Evolutionary conservation across 2,797 vertebrate species (phyloP), one percentile per base, ranked within the genome.

Genomic region (Pipistrellus nathusii): DNA sequence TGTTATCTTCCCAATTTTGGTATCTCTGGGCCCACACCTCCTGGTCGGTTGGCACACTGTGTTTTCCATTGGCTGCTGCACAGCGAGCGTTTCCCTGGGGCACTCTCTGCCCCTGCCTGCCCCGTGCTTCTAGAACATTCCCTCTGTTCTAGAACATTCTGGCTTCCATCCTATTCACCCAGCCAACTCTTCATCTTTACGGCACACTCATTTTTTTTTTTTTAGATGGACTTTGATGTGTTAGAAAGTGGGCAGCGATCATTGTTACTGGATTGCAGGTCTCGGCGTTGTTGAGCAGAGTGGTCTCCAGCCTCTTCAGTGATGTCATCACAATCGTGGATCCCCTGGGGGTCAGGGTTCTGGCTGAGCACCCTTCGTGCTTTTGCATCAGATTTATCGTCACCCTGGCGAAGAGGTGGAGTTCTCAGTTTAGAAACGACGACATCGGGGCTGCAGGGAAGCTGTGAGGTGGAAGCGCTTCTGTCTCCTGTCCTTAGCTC

Each of bases 1-100:
- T 66, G 62, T 76, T 48, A 48, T 73, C 38, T 89, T 90, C 66
- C 48, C 62, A 18, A 62, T 46, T 9, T 72, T 38, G 83, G n/a
- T 21, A 2, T 27, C 8, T 15, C 0, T 46, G 11, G 30, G 17
- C 72, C 38, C 13, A 44, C 7, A 46, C 27, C 12, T 27, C 32
- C 17, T 8, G 27, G 41, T 68, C 46, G 30, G 13, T 35, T 76
- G 44, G 25, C 35, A 21, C 21, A 27, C 30, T 48, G 12, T 41
- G 35, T 81, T 41, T 25, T 57, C 11, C 25, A 1, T 66, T 69
- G 71, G 15, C 35, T 27, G 6, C 73, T 62, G n/a, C 30, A 20
- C 6, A 15, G 1, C 27, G 32, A 85, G n/a, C 8, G 27, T 71
- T 64, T 5, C 25, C 6, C 35, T 62, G 59, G 59, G 57, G 59